Evolutionary conservation across 2,113 vertebrate species (phyloP), one percentile per base, ranked within the genome.

Genomic region (Nipponia nippon): DNA sequence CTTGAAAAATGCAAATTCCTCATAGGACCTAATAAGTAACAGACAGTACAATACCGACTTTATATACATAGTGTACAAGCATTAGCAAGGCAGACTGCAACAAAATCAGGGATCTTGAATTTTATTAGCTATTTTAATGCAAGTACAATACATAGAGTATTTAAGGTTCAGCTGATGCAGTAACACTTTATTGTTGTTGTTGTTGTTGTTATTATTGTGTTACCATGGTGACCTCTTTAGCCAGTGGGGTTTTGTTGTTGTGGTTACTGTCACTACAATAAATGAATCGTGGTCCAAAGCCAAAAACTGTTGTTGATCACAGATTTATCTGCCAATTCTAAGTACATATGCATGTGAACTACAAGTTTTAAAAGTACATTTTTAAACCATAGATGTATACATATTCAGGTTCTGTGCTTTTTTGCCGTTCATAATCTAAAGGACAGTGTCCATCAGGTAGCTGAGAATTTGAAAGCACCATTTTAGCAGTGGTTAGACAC

Each of bases 1-100:
- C 71, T 95, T 97, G 81, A 96, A 91, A 94, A 97, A 92, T 89
- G 38, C 13, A 75, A 78, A 86, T 83, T 79, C 25, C 6, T 72
- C 23, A 29, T 32, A 88, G 75, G 55, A 75, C 26, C 30, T 75
- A 83, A 47, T 78, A 96, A 69, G 72, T 55, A 87, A 67, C 49
- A 90, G 91, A 55, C 32, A 89, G 12, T 72, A 67, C 11, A 65
- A 83, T 83, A 16, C 8, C 9, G 85, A 73, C 25, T 93, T 92
- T 72, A 63, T 73, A 46, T 52, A 71, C 16, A 38, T 20, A 75
- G 21, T 71, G 23, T 65, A 71, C 55, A 71, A 95, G 6, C 52
- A 67, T 66, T 82, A 92, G 27, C 16, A 83, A 90, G 34, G 27
- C 13, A 91, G 47, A 46, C 56, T 73, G 53, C 36, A 86, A 58